phyloP scores from a whole-genome alignment of 2,113 vertebrate species.

The Oreochromis tanganicae region DNA sequence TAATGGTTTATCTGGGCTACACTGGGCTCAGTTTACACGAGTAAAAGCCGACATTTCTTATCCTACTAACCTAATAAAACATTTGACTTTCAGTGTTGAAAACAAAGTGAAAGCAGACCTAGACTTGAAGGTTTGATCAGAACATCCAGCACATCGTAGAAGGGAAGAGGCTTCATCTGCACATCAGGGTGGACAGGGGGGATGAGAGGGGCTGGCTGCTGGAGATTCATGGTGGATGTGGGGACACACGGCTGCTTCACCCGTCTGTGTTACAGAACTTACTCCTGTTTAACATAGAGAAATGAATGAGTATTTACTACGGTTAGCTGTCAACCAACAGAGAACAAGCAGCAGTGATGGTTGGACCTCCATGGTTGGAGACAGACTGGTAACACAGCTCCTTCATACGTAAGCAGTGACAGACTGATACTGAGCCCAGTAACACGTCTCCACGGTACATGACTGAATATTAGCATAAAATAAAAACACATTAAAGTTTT shows the following conservation, averaged over 20 bases:
- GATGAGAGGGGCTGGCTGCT: conserved; percentile 80
- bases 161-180: conserved; percentile 89
- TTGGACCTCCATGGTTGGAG: background rate
- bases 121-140: conserved; percentile 96
- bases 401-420: background rate
- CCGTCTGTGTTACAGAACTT: conserved; percentile 67
- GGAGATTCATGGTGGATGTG: conserved; percentile 85
- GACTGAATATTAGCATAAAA: background rate
- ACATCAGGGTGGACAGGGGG: conserved; percentile 95
- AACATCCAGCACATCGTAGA: conserved; percentile 93
- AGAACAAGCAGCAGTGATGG: conserved; percentile 29
- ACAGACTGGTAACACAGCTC: background rate
- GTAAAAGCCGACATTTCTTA: rapidly evolving
- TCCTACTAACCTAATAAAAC: background rate
- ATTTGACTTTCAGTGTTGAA: background rate
- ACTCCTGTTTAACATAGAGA: conserved; percentile 59
- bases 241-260: conserved; percentile 68
- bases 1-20: background rate
- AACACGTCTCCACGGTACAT: background rate
- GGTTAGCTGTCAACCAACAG: background rate
- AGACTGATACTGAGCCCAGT: background rate
- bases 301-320: conserved; percentile 58
- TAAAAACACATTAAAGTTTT: background rate
- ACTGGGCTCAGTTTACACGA: background rate
- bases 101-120: conserved; percentile 72